Conservation (phyloP, 2,797 vertebrate genomes). For the Ctenochaetus hawaiiensis region DNA sequence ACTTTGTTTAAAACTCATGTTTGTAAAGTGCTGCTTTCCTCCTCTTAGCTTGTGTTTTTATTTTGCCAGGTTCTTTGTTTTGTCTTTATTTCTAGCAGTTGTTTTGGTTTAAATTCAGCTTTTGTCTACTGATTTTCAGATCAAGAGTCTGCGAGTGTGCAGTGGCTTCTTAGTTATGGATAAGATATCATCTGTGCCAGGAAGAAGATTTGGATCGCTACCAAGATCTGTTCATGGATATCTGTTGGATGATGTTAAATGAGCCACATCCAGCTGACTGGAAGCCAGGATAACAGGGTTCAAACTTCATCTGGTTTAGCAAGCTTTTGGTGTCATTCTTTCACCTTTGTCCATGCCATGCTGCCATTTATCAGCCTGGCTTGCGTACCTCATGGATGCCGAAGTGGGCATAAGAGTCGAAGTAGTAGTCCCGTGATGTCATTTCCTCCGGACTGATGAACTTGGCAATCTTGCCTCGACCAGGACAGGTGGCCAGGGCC, state of each 20-base stretch:
- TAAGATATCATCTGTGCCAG: slow-evolving; percentile 14
- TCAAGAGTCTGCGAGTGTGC: not conserved
- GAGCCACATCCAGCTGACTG: not conserved
- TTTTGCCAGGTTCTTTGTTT: not conserved
- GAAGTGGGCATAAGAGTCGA: slow-evolving; percentile 99
- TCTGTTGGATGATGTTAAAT: slow-evolving; percentile 18
- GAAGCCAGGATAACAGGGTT: slow-evolving; percentile 20
- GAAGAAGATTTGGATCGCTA: slow-evolving; percentile 9
- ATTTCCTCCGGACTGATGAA: slow-evolving; percentile 96
- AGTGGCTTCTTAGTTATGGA: not conserved
- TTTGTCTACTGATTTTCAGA: slow-evolving; percentile 1
- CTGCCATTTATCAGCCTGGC: not conserved
- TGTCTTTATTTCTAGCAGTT: not conserved
- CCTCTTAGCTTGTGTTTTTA: not conserved
- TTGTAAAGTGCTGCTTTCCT: not conserved
- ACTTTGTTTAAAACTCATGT: not conserved
- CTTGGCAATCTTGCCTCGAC: slow-evolving; percentile 95
- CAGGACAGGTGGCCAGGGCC: slow-evolving; percentile 89
- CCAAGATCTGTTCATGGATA: slow-evolving; percentile 18
- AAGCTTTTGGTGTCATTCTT: slow-evolving; percentile 36
- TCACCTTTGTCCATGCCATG: slow-evolving; percentile 10
- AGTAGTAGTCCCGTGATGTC: slow-evolving; percentile 99
- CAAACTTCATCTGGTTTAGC: slow-evolving; percentile 6
- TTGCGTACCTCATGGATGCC: slow-evolving; percentile 96
- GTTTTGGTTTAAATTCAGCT: not conserved